Base-by-base conservation (phyloP, 2,797 vertebrate genomes). In the Diplodus sargus region DNA sequence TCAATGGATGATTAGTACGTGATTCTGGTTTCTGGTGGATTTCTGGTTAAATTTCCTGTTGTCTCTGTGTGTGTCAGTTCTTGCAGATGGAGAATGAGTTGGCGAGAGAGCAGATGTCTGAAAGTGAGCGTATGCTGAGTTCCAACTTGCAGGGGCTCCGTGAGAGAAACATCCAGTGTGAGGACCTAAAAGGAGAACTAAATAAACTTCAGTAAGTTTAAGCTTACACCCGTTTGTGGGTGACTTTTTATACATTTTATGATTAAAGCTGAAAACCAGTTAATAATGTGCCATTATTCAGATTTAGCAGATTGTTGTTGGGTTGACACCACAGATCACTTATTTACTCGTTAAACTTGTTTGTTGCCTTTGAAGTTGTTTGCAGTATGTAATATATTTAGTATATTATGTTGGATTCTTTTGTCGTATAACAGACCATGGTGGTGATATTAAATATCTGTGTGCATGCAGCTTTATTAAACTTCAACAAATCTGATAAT, bases 81-180 rank as follows among this genome's bases (percentile, higher is more conserved):
- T 87, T 98, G 5, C 94, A 98, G 78, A 93, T 96, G 84, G 98
- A 99, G 90, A 98, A 96, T 68, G 89, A 91, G 48, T 70, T 97
- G 81, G 92, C 90, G 69, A 94, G 93, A 64, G 93, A 95, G 3
- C 97, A 99, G 88, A 83, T 97, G 75, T 65, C 67, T 15, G 97
- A 99, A 89, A 95, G 95, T 2, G 97, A 99, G 73, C 71, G 57
- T 43, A 77, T 91, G 61, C 81, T 97, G 79, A 94, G 93, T 53
- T 90, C 85, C 45, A 94, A 96, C 0, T 90, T 96, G 71, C 93
- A 95, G 20, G 76, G 85, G 0, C 95, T 99, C 39, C 90, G 96
- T 42, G 95, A 99, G 82, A 93, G 91, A 15, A 96, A 93, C 86
- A 89, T 95, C 79, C 94, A 97, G 84, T 96, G 95, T 28, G 94